These are phyloP conservation scores for Pseudorectes ferrugineus DNA, from an alignment of 2,113 vertebrate species.

Conservation along the genomic window DNA sequence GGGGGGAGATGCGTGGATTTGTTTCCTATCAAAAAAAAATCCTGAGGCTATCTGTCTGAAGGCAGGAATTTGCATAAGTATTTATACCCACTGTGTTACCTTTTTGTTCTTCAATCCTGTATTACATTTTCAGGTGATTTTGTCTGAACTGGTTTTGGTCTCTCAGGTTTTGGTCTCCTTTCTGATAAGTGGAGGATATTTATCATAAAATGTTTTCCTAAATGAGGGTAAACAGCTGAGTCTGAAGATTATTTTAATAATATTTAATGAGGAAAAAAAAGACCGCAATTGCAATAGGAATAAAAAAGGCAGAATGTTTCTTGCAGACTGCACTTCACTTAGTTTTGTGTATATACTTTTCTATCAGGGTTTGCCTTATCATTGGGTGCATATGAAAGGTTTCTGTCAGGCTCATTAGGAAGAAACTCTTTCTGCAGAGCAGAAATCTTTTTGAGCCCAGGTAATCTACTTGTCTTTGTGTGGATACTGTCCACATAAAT, in stretches of 20 bases:
- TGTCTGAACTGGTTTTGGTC: not conserved
- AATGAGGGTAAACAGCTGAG: not conserved
- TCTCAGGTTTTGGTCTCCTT: not conserved
- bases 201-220: not conserved
- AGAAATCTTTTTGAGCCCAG: not conserved
- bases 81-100: not conserved
- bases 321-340: not conserved
- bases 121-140: not conserved
- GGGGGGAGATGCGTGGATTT: not conserved
- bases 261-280: not conserved
- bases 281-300: not conserved
- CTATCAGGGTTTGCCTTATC: not conserved
- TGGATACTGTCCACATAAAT: not conserved
- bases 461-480: not conserved
- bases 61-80: not conserved
- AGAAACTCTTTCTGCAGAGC: not conserved
- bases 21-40: not conserved
- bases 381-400: not conserved
- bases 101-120: not conserved
- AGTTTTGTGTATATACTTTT: not conserved
- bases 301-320: not conserved
- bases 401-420: not conserved
- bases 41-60: not conserved
- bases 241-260: not conserved
- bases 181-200: not conserved